A percentile compares a stretch with the other conserved stretches of the same genome.
Evolutionary conservation across 2,888 invertebrate species (phyloP).

Genomic region (Campaea margaritaria): DNA sequence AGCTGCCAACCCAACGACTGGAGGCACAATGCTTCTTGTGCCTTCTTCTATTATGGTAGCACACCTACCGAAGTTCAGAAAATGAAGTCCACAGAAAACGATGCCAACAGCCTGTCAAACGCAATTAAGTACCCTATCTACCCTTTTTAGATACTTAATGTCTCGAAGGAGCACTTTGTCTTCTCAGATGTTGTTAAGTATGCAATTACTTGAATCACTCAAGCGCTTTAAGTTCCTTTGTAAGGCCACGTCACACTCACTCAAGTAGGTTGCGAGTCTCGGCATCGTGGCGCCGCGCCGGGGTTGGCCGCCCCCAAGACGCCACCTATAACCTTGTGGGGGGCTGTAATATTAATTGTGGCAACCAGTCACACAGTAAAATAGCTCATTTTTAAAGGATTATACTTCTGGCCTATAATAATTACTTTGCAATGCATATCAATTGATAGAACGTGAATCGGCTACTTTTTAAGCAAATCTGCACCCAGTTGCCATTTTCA

Average conservation of each 20-base stretch:
- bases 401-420: too few relatives aligned
- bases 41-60: too few relatives aligned
- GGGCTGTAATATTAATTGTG: slow-evolving; percentile 5
- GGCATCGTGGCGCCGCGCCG: slow-evolving; percentile 16
- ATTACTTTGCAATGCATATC: too few relatives aligned
- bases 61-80: too few relatives aligned
- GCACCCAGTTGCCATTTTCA: too few relatives aligned
- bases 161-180: not conserved
- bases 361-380: not conserved
- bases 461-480: too few relatives aligned
- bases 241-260: slow-evolving; percentile 15
- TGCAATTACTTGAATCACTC: slow-evolving; percentile 1
- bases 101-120: too few relatives aligned
- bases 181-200: not conserved
- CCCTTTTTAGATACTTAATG: not conserved
- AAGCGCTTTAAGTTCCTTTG: slow-evolving; percentile 2
- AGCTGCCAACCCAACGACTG: too few relatives aligned
- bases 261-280: slow-evolving; percentile 21
- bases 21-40: too few relatives aligned
- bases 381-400: too few relatives aligned
- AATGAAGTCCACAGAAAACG: too few relatives aligned
- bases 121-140: not conserved
- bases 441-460: too few relatives aligned
- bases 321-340: slow-evolving; percentile 19
- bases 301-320: slow-evolving; percentile 20